Conservation (phyloP, 2,888 invertebrate species). For the Auanema freiburgensis region DNA sequence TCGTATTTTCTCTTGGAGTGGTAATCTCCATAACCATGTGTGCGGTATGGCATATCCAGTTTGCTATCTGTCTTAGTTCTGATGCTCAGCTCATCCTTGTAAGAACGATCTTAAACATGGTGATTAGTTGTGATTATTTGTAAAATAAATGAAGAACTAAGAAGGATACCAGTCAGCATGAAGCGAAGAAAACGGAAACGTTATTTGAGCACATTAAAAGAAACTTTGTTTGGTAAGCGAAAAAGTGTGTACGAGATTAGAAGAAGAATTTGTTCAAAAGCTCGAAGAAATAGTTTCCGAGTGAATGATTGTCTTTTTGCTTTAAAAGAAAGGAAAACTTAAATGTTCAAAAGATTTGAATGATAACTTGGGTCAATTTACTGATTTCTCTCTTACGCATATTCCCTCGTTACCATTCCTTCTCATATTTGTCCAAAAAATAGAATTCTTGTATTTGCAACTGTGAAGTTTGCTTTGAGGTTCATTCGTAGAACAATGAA, state of each 20-base stretch:
- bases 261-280: no score
- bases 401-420: not conserved
- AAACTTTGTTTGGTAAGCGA: no score
- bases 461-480: slow-evolving; percentile 4
- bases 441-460: not conserved
- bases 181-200: no score
- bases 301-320: no score
- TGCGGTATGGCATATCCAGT: slow-evolving; percentile 34
- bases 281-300: no score
- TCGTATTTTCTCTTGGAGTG: slow-evolving; percentile 45
- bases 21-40: slow-evolving; percentile 38
- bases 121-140: not conserved
- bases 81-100: slow-evolving; percentile 24
- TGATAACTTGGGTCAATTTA: not conserved
- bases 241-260: no score
- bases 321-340: no score
- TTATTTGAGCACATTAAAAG: no score
- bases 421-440: slow-evolving; percentile 3
- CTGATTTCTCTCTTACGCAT: slow-evolving; percentile 6
- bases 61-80: slow-evolving; percentile 15
- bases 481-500: no score
- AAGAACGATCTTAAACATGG: slow-evolving; percentile 15
- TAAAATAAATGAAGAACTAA: no score
- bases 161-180: no score
- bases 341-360: no score